A percentile compares a stretch with the other conserved stretches of the same genome.
phyloP scores from a whole-genome alignment of 2,113 vertebrate species.

The Leptobrachium ailaonicum region DNA sequence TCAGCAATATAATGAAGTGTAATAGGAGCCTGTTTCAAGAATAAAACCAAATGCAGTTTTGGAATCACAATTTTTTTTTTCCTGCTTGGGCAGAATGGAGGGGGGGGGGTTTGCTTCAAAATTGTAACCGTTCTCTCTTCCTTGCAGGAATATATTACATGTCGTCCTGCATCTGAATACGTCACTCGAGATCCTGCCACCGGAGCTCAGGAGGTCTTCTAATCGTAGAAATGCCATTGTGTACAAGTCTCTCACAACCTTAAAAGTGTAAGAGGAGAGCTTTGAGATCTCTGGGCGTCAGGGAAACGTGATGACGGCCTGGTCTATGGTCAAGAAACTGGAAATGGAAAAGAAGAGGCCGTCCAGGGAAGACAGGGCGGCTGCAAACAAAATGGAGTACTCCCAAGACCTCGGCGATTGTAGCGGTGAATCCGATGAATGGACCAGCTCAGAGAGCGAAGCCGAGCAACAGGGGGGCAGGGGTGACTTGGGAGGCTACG shows the following conservation, averaged over 20 bases:
- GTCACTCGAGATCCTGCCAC: conserved; percentile 63
- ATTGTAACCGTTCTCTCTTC: conserved; percentile 48
- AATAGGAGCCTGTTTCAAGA: no score
- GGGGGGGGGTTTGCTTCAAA: no score
- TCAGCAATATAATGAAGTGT: no score
- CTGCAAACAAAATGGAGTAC: conserved; percentile 66
- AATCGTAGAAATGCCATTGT: conserved; percentile 60
- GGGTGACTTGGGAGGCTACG: conserved; percentile 52
- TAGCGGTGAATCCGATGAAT: conserved; percentile 84
- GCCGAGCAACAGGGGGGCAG: conserved; percentile 68
- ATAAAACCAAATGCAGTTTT: no score
- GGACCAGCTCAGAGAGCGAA: conserved; percentile 90
- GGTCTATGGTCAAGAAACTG: conserved; percentile 82
- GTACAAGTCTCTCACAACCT: conserved; percentile 66
- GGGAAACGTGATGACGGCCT: conserved; percentile 90
- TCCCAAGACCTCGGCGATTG: conserved; percentile 60
- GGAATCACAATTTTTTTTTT: no score
- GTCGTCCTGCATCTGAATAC: conserved; percentile 64
- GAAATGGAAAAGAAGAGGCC: conserved; percentile 92
- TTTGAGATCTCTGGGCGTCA: conserved; percentile 69
- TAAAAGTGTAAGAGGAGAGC: conserved; percentile 76
- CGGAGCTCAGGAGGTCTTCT: conserved; percentile 59
- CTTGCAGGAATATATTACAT: conserved; percentile 69
- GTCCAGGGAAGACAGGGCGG: conserved; percentile 80
- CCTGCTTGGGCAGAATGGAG: no score